Conservation (phyloP, 2,888 invertebrate species). For the Bursaphelenchus okinawaensis region DNA sequence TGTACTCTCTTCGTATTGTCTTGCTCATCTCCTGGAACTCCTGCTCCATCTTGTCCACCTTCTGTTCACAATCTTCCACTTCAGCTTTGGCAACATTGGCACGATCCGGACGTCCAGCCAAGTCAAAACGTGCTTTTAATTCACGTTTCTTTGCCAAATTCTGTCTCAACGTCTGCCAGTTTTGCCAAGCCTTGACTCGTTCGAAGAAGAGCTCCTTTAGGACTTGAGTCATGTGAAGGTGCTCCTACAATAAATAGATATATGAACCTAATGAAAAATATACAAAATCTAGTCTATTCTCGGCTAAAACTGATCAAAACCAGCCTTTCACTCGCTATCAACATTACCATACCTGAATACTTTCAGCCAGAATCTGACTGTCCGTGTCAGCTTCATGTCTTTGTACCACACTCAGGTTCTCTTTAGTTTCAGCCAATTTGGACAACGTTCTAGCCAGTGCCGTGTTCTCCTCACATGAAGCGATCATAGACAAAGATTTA, state of each 20-base stretch:
- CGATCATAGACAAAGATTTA: constrained; percentile 77
- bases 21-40: constrained; percentile 71
- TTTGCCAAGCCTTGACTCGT: constrained; percentile 80
- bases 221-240: constrained; percentile 33
- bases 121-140: constrained; percentile 81
- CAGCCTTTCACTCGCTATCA: too few species aligned
- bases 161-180: constrained; percentile 93
- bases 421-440: constrained; percentile 73
- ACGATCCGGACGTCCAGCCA: constrained; percentile 82
- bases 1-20: constrained; percentile 71
- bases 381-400: constrained; percentile 89
- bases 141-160: constrained; percentile 88
- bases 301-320: too few species aligned
- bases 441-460: constrained; percentile 81
- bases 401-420: constrained; percentile 72
- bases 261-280: too few species aligned
- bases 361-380: constrained; percentile 84
- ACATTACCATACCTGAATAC: constrained; percentile 62
- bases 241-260: constrained; percentile 30
- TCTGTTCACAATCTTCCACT: constrained; percentile 70
- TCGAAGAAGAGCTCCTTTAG: constrained; percentile 69
- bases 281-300: too few species aligned
- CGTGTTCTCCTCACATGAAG: constrained; percentile 85
- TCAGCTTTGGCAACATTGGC: constrained; percentile 82
- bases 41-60: constrained; percentile 90